Base-by-base conservation (phyloP, 2,113 vertebrate species). In the Antechinus flavipes region DNA sequence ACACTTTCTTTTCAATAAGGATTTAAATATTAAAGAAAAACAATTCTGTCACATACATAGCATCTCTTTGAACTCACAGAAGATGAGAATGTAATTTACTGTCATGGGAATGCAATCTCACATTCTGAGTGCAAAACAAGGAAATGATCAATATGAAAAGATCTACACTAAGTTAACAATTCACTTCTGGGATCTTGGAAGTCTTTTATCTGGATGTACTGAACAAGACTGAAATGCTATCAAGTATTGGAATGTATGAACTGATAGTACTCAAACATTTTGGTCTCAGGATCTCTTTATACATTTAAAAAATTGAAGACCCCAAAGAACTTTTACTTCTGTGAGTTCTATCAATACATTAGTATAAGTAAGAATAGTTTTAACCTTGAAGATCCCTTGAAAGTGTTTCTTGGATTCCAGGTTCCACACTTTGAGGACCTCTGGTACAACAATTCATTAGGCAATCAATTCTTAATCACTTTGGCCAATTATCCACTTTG, bases 131-230 rank as follows among this genome's bases (percentile, higher is more conserved):
- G 23, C 54, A 52, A 58, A 91, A 42, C 52, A 58, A 55, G 54
- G 90, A 54, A 46, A 23, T 0, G 0, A 42, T 0, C 22, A 61
- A 35, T 92, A 30, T 0, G 6, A 42, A 76, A 0, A 47, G 35
- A 50, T 3, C 52, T 16, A 16, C 16, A 84, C n/a, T 42, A 84
- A n/a, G 68, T 42, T 42, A 84, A 42, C n/a, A 0, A 27, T 30
- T 90, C 27, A 25, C 14, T 0, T 84, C 68, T 12, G 26, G 89
- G 14, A 84, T 55, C 16, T 54, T 46, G 52, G 89, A 30, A 90
- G 47, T 76, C 14, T 76, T 76, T 50, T 16, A 35, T 0, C 3
- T 61, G 26, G 53, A 1, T 91, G 91, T 95, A 52, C 93, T 55
- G 54, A 26, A 7, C 19, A 42, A 42, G n/a, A 16, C 6, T 84